Conservation (phyloP, 2,888 invertebrate species). For the Apamea crenata region DNA sequence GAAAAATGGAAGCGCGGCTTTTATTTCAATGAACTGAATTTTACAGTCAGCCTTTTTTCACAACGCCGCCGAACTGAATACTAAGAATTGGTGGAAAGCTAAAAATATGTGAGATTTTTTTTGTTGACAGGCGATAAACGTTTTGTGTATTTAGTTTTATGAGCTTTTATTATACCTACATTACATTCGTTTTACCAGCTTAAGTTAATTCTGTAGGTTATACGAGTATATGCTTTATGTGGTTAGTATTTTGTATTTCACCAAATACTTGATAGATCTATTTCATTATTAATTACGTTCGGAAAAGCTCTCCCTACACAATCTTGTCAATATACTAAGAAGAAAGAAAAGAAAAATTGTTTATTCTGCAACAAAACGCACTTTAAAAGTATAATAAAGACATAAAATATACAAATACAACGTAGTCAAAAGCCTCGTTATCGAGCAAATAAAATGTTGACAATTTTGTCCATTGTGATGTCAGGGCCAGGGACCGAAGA, state of each 20-base stretch:
- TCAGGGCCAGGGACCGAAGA: too few species aligned
- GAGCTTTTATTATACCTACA: neutral
- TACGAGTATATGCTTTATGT: neutral
- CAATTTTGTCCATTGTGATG: too few species aligned
- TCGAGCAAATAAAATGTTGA: too few species aligned
- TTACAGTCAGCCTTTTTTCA: conserved; percentile 37
- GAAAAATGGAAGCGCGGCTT: conserved; percentile 35
- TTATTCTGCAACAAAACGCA: too few species aligned
- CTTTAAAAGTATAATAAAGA: too few species aligned
- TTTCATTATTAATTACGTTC: neutral
- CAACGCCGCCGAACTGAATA: conserved; percentile 17
- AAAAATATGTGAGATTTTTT: conserved; percentile 21
- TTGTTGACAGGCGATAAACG: neutral
- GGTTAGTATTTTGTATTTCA: neutral
- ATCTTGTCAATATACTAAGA: neutral
- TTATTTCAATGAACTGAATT: conserved; percentile 54
- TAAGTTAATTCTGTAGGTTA: neutral
- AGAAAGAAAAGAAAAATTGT: too few species aligned
- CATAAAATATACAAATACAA: too few species aligned
- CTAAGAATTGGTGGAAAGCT: conserved; percentile 28
- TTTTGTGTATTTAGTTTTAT: conserved; percentile 18
- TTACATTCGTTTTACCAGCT: neutral
- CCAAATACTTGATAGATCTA: neutral
- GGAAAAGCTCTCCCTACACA: neutral
- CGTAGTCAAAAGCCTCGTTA: too few species aligned